Base-by-base conservation (phyloP, 2,888 invertebrate genomes). In the Sturmia bella region DNA sequence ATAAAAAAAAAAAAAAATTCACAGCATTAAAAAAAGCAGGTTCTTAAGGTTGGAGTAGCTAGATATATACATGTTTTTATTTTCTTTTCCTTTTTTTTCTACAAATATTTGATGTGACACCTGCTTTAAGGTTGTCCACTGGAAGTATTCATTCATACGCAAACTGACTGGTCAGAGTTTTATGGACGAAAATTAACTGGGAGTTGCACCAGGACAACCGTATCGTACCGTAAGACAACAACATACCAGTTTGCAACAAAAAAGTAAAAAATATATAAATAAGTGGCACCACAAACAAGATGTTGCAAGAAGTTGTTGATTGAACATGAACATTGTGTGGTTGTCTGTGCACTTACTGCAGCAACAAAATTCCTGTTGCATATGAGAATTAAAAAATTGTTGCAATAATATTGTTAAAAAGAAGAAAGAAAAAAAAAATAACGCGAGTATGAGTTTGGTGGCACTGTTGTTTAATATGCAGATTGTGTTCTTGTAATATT, bases 101-200 rank as follows among this genome's bases (percentile, higher is more conserved):
- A 24, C 17, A 24, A 68, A 75, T 68, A 75, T 75, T 75, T 52
- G 41, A 75, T 75, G 52, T 76, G 76, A 76, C 76, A 76, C 76
- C 76, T 76, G 76, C 68, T 76, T 68, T 69, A 50, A 76, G 54
- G 37, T 54, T 52, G 76, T 54, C 41, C 41, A 52, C 27, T 12
- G 52, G 41, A 52, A 52, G 32, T 48, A 72, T 52, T 54, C 63
- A 56, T 54, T 19, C 54, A 61, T 15, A 63, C 61, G 19, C 1
- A 27, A 63, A 73, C 12, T 13, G 54, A 21, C 21, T 45, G 59
- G 32, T 37, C 50, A 32, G n/a, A n/a, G 57, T 72, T 50, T 66
- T 41, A 37, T 72, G 70, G 50, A 57, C 32, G 41, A 27, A 72
- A 43, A 70, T 77, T 70, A 64, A 48, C 50, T 70, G 63, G 41